A percentile compares a stretch with the other conserved stretches of the same genome.
phyloP scores from a whole-genome alignment of 2,888 invertebrate species.

The Lasioglossum lativentre region DNA sequence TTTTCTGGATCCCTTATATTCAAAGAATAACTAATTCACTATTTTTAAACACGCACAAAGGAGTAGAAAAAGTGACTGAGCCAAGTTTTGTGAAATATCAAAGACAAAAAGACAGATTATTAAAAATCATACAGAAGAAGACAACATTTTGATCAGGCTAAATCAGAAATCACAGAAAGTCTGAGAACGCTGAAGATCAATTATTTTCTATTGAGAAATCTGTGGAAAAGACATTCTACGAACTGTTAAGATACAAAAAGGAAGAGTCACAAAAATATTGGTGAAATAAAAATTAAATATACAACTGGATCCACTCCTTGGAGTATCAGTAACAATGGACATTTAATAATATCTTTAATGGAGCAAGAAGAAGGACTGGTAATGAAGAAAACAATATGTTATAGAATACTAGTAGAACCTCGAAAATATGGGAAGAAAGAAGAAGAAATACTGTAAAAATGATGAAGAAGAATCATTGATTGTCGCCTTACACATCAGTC shows the following conservation, averaged over 20 bases:
- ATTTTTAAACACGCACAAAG: not conserved
- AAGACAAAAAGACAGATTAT: not conserved
- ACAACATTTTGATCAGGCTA: not conserved
- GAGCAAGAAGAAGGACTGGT: constrained; percentile 16
- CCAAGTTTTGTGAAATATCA: not conserved
- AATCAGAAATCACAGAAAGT: not conserved
- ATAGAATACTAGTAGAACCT: not conserved
- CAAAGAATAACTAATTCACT: not conserved
- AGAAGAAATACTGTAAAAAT: not conserved
- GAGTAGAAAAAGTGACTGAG: not conserved
- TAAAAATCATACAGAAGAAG: not conserved
- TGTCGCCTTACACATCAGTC: not conserved
- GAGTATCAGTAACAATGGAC: constrained; percentile 1
- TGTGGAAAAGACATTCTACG: not conserved
- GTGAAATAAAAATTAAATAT: not conserved
- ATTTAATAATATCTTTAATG: not conserved
- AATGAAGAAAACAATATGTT: constrained; percentile 16
- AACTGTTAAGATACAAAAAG: not conserved
- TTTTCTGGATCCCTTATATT: constrained; percentile 5
- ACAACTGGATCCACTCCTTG: not conserved
- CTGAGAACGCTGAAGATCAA: not conserved
- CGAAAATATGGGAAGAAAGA: constrained; percentile 5
- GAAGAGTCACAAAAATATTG: constrained; percentile 1
- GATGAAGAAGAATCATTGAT: not conserved
- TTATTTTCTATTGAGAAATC: not conserved